Evolutionary conservation across 2,797 vertebrate species (phyloP).

Genomic region (Alosa sapidissima): DNA sequence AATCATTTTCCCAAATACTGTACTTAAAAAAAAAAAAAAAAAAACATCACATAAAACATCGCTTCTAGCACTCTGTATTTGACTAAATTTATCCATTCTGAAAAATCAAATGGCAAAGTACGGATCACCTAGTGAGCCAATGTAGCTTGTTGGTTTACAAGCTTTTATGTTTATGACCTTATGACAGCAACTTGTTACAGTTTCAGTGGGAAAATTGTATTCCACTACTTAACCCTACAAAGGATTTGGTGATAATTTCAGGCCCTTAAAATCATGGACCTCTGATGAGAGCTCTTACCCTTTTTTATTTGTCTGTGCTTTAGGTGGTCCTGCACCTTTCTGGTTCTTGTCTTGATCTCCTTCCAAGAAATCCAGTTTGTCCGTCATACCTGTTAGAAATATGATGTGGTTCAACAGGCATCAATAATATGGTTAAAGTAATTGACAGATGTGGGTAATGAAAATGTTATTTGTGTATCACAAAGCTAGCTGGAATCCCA

Average conservation of each 20-base stretch:
- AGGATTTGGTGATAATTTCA: not conserved
- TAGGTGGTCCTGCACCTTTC: constrained; percentile 58
- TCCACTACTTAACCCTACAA: not conserved
- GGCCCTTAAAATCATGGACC: not conserved
- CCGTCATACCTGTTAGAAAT: constrained; percentile 83
- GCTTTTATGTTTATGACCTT: too few relatives aligned
- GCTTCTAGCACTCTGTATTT: too few relatives aligned
- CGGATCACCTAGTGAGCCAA: too few relatives aligned
- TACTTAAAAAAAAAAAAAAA: too few relatives aligned
- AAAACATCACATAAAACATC: too few relatives aligned
- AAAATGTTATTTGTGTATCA: not conserved
- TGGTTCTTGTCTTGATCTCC: constrained; percentile 77
- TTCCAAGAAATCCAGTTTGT: constrained; percentile 96
- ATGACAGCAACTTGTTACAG: not conserved
- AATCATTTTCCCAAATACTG: too few relatives aligned
- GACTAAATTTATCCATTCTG: too few relatives aligned
- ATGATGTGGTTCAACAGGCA: not conserved
- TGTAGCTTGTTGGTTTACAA: too few relatives aligned
- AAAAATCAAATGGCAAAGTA: too few relatives aligned
- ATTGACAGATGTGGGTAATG: not conserved
- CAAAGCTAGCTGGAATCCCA: too few relatives aligned
- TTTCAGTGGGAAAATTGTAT: not conserved
- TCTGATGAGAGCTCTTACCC: constrained; percentile 67
- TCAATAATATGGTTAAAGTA: not conserved
- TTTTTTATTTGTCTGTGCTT: constrained; percentile 70